These are phyloP conservation scores for Hippocampus abdominalis DNA, from an alignment of 2,113 vertebrate genomes.

Conservation along the genomic window DNA sequence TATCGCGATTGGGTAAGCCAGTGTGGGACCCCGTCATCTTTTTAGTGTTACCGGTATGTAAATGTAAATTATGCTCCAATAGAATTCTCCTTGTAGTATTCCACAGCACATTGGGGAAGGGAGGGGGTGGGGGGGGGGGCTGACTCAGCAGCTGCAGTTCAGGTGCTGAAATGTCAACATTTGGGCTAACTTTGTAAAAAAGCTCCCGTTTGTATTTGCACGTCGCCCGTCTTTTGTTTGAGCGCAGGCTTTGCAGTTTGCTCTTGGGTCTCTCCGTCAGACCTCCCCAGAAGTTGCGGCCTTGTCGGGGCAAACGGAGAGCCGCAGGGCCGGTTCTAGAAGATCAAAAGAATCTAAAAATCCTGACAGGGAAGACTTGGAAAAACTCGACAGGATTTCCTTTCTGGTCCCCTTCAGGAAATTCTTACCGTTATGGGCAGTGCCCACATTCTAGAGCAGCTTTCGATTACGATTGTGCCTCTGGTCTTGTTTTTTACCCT, in stretches of 20 bases:
- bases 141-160: neutral
- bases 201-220: conserved; percentile 47
- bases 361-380: conserved; percentile 25
- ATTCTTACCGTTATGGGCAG: conserved; percentile 12
- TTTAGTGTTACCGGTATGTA: neutral
- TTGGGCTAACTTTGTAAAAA: conserved; percentile 9
- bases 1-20: neutral
- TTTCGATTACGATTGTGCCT: neutral
- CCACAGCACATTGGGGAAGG: neutral
- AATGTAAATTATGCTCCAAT: neutral
- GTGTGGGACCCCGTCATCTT: neutral
- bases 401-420: conserved; percentile 29
- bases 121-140: too few species aligned
- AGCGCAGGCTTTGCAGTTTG: conserved; percentile 15
- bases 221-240: conserved; percentile 44
- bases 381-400: conserved; percentile 37
- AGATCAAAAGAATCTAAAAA: conserved; percentile 39
- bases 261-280: conserved; percentile 7
- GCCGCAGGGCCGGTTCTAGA: neutral
- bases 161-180: conserved; percentile 17
- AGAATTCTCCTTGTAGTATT: neutral
- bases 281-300: conserved; percentile 31
- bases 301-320: conserved; percentile 46
- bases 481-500: neutral
- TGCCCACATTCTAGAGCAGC: conserved; percentile 4